A percentile compares a stretch with the other conserved stretches of the same genome.
Conservation (phyloP, 2,888 invertebrate genomes). For the Punctoribates punctum region DNA sequence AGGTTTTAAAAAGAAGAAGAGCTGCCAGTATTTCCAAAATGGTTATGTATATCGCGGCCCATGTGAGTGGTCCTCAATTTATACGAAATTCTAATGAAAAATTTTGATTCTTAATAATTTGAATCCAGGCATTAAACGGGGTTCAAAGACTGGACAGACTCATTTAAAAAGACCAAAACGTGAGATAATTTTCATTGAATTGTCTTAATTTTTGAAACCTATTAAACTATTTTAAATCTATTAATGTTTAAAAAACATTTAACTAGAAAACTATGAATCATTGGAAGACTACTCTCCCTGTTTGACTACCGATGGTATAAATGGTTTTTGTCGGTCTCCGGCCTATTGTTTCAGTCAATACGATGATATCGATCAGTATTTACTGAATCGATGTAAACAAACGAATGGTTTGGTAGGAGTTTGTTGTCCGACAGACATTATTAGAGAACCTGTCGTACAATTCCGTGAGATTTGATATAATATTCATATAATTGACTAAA, state of each 20-base stretch:
- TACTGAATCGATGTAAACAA: slow-evolving; percentile 41
- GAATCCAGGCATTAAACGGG: background rate
- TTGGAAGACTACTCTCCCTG: slow-evolving; percentile 29
- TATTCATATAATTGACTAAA: background rate
- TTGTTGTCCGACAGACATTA: slow-evolving; percentile 42
- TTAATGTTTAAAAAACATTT: too few relatives aligned
- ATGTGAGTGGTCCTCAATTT: background rate
- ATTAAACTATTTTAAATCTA: too few relatives aligned
- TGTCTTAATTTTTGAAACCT: too few relatives aligned
- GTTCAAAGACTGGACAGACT: too few relatives aligned
- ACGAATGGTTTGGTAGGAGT: slow-evolving; percentile 26
- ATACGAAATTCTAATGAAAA: too few relatives aligned
- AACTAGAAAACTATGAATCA: too few relatives aligned
- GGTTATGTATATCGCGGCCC: slow-evolving; percentile 11
- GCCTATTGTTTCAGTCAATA: slow-evolving; percentile 43
- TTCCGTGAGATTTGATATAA: background rate
- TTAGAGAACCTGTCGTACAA: slow-evolving; percentile 22
- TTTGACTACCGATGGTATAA: slow-evolving; percentile 38
- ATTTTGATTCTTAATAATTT: background rate
- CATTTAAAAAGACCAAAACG: background rate
- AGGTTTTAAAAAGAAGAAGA: background rate
- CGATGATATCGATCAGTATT: slow-evolving; percentile 34
- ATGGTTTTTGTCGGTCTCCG: slow-evolving; percentile 41
- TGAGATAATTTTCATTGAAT: too few relatives aligned
- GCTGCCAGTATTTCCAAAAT: slow-evolving; percentile 3